These are phyloP conservation scores for Xyliphius kryptos DNA, from an alignment of 2,113 vertebrate species.

Conservation along the genomic window DNA sequence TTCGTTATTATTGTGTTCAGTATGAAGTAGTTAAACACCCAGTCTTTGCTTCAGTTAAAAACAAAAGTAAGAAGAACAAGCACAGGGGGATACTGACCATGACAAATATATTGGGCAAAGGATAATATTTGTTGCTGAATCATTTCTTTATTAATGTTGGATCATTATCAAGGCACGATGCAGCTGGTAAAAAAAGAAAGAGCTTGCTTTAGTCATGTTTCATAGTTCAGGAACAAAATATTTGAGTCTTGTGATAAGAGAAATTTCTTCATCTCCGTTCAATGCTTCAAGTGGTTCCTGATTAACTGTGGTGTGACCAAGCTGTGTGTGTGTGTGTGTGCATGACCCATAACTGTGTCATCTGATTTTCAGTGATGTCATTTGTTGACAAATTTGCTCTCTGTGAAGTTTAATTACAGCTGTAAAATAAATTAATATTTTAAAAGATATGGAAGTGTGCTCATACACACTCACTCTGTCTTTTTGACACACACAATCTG, in stretches of 20 bases:
- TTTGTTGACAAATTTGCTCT: neutral
- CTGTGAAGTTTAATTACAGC: neutral
- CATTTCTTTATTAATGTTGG: neutral
- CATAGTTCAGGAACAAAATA: neutral
- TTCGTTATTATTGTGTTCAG: neutral
- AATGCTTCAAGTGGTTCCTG: neutral
- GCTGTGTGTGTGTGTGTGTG: neutral
- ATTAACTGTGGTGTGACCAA: slow-evolving; percentile 2
- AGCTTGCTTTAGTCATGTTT: neutral
- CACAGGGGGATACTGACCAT: neutral
- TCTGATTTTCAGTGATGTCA: neutral
- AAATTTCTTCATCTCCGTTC: neutral
- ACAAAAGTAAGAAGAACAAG: too few species aligned
- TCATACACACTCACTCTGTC: neutral
- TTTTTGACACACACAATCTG: neutral
- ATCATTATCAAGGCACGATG: neutral
- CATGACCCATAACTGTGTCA: neutral
- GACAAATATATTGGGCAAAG: neutral
- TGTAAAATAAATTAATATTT: neutral
- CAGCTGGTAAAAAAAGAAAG: neutral
- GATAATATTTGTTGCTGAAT: neutral
- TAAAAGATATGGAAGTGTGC: neutral
- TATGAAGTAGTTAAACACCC: neutral
- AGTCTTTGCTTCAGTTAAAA: too few species aligned
- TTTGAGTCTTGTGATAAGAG: neutral